phyloP scores from a whole-genome alignment of 2,888 invertebrate genomes.

The Stegophylla sp. region DNA sequence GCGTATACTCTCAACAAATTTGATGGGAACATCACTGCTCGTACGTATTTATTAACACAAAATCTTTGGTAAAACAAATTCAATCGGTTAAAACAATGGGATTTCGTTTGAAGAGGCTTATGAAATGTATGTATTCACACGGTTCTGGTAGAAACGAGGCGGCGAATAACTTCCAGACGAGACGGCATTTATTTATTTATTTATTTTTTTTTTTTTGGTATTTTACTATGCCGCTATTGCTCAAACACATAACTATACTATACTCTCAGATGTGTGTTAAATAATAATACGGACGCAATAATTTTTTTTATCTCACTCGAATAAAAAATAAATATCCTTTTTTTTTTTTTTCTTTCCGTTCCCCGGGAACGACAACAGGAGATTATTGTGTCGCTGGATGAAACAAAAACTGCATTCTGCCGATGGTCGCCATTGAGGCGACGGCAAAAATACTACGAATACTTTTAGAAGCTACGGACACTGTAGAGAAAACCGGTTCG shows the following conservation, averaged over 20 bases:
- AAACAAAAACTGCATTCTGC: slow-evolving; percentile 58
- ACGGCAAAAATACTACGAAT: slow-evolving; percentile 57
- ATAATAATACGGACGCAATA: slow-evolving; percentile 50
- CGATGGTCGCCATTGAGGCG: slow-evolving; percentile 53
- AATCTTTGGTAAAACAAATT: slow-evolving; percentile 18
- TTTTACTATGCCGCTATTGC: slow-evolving; percentile 31
- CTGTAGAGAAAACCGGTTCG: slow-evolving; percentile 40
- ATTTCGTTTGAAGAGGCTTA: not conserved
- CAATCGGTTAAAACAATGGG: slow-evolving; percentile 42
- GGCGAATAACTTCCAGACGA: slow-evolving; percentile 39
- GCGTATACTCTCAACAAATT: no score
- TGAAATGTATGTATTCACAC: slow-evolving; percentile 50
- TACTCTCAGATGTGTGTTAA: slow-evolving; percentile 32
- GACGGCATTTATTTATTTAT: slow-evolving; percentile 45
- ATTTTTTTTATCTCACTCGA: slow-evolving; percentile 44
- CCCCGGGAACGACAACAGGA: slow-evolving; percentile 11
- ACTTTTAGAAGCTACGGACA: slow-evolving; percentile 5
- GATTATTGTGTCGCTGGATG: slow-evolving; percentile 53
- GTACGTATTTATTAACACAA: not conserved
- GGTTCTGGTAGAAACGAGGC: slow-evolving; percentile 22
- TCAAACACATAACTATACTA: slow-evolving; percentile 23
- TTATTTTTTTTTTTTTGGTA: slow-evolving; percentile 7
- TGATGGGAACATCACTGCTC: no score
- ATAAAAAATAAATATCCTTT: slow-evolving; percentile 31
- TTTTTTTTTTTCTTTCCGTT: slow-evolving; percentile 35